phyloP scores from a whole-genome alignment of 2,113 vertebrate species.

The Promerops cafer region DNA sequence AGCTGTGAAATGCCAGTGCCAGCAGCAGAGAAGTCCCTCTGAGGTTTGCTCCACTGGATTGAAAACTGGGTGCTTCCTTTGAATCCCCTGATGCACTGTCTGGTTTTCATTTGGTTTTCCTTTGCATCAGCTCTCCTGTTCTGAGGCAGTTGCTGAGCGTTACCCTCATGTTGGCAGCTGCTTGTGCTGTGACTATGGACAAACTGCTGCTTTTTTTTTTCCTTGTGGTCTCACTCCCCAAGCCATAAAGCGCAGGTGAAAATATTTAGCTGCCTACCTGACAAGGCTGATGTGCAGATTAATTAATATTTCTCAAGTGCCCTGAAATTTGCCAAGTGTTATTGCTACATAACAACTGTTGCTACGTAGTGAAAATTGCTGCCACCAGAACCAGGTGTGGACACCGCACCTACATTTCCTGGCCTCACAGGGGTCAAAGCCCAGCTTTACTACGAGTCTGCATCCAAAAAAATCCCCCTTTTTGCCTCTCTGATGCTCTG shows the following conservation, averaged over 20 bases:
- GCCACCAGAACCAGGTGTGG: neutral
- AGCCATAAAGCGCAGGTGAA: neutral
- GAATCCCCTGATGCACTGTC: neutral
- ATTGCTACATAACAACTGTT: conserved; percentile 53
- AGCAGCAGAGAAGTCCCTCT: neutral
- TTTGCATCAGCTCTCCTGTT: neutral
- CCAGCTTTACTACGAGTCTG: neutral
- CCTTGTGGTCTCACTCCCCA: neutral
- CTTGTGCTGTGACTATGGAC: neutral
- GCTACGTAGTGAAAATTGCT: neutral
- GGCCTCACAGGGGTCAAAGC: neutral
- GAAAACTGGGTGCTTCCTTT: neutral
- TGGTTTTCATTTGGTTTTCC: neutral
- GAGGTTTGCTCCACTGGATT: neutral
- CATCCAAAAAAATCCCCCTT: neutral
- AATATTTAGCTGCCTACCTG: neutral
- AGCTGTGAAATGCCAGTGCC: neutral
- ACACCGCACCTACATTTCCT: neutral
- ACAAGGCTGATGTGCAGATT: neutral
- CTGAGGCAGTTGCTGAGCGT: rapidly evolving
- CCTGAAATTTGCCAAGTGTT: neutral
- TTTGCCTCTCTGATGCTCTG: neutral
- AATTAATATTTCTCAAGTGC: conserved; percentile 42
- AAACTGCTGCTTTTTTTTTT: neutral
- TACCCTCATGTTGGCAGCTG: neutral